Base-by-base conservation (phyloP, 1,140 invertebrate species). In the Oryctes rhinoceros region DNA sequence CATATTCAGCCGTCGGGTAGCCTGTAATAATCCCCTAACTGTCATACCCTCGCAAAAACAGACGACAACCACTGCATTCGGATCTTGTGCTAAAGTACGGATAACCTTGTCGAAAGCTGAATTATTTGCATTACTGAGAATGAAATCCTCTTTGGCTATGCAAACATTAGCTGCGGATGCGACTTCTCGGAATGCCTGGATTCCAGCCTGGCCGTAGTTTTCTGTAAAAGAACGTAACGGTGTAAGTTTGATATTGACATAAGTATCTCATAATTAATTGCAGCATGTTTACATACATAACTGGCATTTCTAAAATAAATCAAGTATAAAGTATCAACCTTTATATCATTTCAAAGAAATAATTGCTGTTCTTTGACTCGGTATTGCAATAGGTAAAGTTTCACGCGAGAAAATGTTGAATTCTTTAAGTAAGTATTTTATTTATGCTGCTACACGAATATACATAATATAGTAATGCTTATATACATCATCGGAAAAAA, bases 31-130 rank as follows among this genome's bases (percentile, higher is more conserved):
- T 13, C 91, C 91, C 78, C 91, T 87, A 53, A 96, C 91, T 0
- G 94, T 94, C 85, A 91, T 89, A 4, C 94, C 94, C 88, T 96
- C 94, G 87, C 94, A 96, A 89, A 96, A 96, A 86, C 95, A 96
- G 3, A 96, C 93, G n/a, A 95, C 92, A 5, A 95, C 94, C 48
- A 90, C 88, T 6, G 93, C 93, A 48, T 90, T 89, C 9, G 88
- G 87, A 80, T 91, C 91, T 83, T 90, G 88, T 78, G 89, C 86
- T 9, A 94, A 88, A 79, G 91, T 91, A 24, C 86, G 85, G 10
- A 94, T 87, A 1, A 94, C 89, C 77, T 89, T 88, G 83, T 93
- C 91, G 86, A 92, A 93, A 47, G 89, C 89, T 49, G 90, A 88
- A 53, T 92, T 90, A 37, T 91, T 89, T 1, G 93, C 91, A 76